Evolutionary conservation across 2,888 invertebrate genomes (phyloP), one percentile per base, ranked within the genome.

Genomic region (Pseudoips prasinana): DNA sequence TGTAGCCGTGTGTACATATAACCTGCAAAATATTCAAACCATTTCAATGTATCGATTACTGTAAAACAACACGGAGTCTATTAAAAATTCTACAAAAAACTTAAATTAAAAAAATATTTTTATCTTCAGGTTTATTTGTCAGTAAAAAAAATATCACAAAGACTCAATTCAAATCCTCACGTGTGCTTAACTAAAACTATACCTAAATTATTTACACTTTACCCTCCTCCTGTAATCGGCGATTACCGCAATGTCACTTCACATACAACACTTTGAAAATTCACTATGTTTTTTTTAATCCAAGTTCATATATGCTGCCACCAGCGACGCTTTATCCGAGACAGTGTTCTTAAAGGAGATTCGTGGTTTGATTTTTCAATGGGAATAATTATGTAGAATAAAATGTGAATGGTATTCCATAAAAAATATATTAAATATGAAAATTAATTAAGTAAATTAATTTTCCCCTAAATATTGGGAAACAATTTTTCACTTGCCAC

Each of bases 101-200:
- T 2, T 10, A 26, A 32, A n/a, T 3, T 9, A 10, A 7, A 20
- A n/a, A 29, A 38, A 43, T 33, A 46, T 43, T 41, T 39, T 55
- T 39, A 29, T 46, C 23, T 41, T 44, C 58, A 59, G 53, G 56
- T 55, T 46, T 39, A 25, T 35, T 45, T 29, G 31, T 40, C 36
- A 38, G 33, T 50, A 54, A 43, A 53, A 57, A 58, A 53, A 50
- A 65, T 66, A 73, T 72, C 68, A 71, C 67, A 73, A 66, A 59
- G 63, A 66, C 67, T 66, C 67, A 68, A 65, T 65, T 85, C 86
- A 86, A 86, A 86, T 86, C 85, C 85, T 77, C 70, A 73, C 64
- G 70, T 67, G 82, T 75, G 74, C 77, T 79, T 81, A 78, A 44
- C 60, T 64, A 64, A 63, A 43, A 8, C 58, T 67, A 68, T 49